Base-by-base conservation (phyloP, 2,113 vertebrate genomes). In the Micromys minutus region DNA sequence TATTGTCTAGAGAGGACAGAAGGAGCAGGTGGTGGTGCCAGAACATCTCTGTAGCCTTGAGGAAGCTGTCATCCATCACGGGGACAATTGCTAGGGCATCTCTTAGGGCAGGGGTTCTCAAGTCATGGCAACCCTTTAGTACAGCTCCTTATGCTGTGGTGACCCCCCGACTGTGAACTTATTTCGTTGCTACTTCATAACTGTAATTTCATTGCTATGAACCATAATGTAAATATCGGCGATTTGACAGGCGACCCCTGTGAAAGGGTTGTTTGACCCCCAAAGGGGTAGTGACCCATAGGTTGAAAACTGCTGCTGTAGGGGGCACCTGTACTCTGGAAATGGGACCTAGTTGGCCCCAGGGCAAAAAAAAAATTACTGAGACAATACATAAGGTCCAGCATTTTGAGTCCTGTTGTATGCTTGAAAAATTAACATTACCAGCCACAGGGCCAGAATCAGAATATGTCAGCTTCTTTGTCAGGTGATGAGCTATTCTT, bases 351-450 rank as follows among this genome's bases (percentile, higher is more conserved):
- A 12, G 22, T 26, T 26, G n/a, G 39, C 39, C 39, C 36, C 22
- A 74, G 72, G 39, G 72, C 39, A 74, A 74, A 34, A 50, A 34
- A 50, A 59, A 74, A 22, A 74, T 74, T 71, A 71, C 17, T 71
- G 69, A 71, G 69, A 39, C 36, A 39, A 21, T 17, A 71, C 7
- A 71, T 42, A 74, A n/a, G 31, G 2, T 39, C 47, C 69, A 69
- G 83, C 89, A 94, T 77, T 77, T 79, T 94, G 31, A 79, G 83
- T 81, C 77, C 52, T 81, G 4, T 7, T 72, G 89, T 50, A 12
- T 31, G 19, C 19, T 76, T 55, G 16, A 22, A 5, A 79, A 83
- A 96, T 93, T 81, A 80, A 96, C 52, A 90, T 84, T 65, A 94
- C 34, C 52, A 95, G 65, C 39, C 84, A 81, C 31, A 29, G 45